A percentile compares a stretch with the other conserved stretches of the same genome.
phyloP scores from a whole-genome alignment of 2,888 invertebrate genomes.

The Sesia bembeciformis region DNA sequence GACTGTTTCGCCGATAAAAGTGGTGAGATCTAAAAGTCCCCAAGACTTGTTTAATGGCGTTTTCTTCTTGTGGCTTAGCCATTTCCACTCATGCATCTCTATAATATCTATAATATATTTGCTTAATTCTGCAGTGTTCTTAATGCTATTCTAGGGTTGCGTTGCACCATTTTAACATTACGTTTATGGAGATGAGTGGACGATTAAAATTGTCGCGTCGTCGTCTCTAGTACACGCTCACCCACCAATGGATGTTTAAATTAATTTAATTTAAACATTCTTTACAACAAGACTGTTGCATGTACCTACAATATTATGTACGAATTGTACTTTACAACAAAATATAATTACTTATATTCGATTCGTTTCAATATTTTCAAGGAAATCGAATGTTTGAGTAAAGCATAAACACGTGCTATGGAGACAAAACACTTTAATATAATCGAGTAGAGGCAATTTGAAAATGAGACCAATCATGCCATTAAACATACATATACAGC shows the following conservation, averaged over 20 bases:
- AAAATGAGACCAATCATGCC: constrained; percentile 44
- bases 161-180: constrained; percentile 4
- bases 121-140: no score
- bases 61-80: no score
- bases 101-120: no score
- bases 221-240: constrained; percentile 13
- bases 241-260: constrained; percentile 12
- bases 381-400: not conserved
- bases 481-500: constrained; percentile 49
- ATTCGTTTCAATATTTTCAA: not conserved
- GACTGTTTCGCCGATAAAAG: no score
- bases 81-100: no score
- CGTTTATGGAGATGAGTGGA: constrained; percentile 17
- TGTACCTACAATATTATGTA: no score
- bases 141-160: no score
- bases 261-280: constrained; percentile 18
- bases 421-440: constrained; percentile 10
- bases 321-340: no score
- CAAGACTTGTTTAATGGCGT: no score
- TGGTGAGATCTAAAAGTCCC: no score
- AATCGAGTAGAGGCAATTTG: constrained; percentile 26
- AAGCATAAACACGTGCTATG: not conserved
- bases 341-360: no score
- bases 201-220: constrained; percentile 26
- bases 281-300: constrained; percentile 2